Percentiles rank a stretch among this genome's conserved stretches.
Conservation (phyloP, 2,888 invertebrate species). For the Drosophila limbata region DNA sequence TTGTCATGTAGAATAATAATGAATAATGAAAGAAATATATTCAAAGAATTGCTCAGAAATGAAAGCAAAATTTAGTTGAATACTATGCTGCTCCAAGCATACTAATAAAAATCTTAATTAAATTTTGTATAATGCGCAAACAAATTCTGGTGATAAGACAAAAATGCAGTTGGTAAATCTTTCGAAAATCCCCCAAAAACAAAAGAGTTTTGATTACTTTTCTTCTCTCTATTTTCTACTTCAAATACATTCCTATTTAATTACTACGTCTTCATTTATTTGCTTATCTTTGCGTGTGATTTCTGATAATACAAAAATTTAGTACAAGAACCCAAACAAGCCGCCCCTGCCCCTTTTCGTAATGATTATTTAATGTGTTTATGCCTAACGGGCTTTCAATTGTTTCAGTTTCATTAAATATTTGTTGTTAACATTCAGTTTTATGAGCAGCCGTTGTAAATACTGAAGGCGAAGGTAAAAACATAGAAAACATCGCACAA, state of each 20-base stretch:
- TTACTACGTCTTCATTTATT: conserved; percentile 49
- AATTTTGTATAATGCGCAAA: conserved; percentile 32
- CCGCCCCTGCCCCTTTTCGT: background rate
- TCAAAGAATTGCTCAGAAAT: conserved; percentile 43
- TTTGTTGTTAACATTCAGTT: conserved; percentile 53
- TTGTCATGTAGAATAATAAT: conserved; percentile 61
- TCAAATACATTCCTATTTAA: conserved; percentile 11
- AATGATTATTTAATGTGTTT: conserved; percentile 47
- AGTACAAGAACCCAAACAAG: conserved; percentile 27
- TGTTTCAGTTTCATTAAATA: conserved; percentile 57
- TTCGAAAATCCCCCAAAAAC: conserved; percentile 19
- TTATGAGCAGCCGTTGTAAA: conserved; percentile 33
- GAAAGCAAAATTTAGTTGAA: conserved; percentile 41
- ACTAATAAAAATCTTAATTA: conserved; percentile 43
- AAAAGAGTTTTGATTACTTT: conserved; percentile 22
- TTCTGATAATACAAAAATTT: conserved; percentile 42
- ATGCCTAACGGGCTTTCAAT: conserved; percentile 30
- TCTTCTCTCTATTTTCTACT: conserved; percentile 3
- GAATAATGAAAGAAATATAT: conserved; percentile 40
- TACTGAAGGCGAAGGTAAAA: conserved; percentile 53
- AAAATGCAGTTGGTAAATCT: conserved; percentile 16
- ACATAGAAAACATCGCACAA: conserved; percentile 40
- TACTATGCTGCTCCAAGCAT: conserved; percentile 27
- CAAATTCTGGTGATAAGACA: conserved; percentile 45
- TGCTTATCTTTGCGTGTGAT: conserved; percentile 52